A percentile compares a stretch with the other conserved stretches of the same genome.
Conservation (phyloP, 1,140 invertebrate species). For the Akabosia matsudoensis region DNA sequence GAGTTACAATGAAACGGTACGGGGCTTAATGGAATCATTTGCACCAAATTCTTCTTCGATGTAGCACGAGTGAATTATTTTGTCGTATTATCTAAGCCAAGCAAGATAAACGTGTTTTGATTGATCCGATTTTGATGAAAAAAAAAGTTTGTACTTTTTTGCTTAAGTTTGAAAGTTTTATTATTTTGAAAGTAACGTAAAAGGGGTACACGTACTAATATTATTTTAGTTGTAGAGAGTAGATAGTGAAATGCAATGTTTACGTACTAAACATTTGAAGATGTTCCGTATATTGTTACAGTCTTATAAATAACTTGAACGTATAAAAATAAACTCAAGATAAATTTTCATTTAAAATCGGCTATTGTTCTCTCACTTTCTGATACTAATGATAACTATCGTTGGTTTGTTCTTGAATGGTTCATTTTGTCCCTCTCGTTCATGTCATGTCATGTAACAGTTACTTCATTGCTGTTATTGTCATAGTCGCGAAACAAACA, state of each 20-base stretch:
- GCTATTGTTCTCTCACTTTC: too few relatives aligned
- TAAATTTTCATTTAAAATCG: too few relatives aligned
- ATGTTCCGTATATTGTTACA: too few relatives aligned
- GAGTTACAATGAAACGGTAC: neutral
- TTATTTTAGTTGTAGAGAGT: neutral
- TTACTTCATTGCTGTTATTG: too few relatives aligned
- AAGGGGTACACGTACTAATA: neutral
- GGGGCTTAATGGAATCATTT: neutral
- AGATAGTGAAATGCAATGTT: neutral
- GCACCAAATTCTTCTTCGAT: neutral
- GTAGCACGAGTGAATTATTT: neutral
- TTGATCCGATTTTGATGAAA: neutral
- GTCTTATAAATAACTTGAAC: too few relatives aligned
- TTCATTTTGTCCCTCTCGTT: too few relatives aligned
- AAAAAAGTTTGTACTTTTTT: conserved; percentile 2
- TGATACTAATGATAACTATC: too few relatives aligned
- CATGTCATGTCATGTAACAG: too few relatives aligned
- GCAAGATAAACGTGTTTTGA: neutral
- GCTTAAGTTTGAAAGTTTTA: conserved; percentile 12
- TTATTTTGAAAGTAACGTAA: conserved; percentile 3
- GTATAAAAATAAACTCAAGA: too few relatives aligned
- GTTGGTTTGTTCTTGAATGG: too few relatives aligned
- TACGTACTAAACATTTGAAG: neutral
- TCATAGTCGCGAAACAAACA: too few relatives aligned
- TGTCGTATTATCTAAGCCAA: neutral